A percentile compares a stretch with the other conserved stretches of the same genome.
Conservation (phyloP, 1,140 invertebrate genomes). For the Tyrophagus putrescentiae region DNA sequence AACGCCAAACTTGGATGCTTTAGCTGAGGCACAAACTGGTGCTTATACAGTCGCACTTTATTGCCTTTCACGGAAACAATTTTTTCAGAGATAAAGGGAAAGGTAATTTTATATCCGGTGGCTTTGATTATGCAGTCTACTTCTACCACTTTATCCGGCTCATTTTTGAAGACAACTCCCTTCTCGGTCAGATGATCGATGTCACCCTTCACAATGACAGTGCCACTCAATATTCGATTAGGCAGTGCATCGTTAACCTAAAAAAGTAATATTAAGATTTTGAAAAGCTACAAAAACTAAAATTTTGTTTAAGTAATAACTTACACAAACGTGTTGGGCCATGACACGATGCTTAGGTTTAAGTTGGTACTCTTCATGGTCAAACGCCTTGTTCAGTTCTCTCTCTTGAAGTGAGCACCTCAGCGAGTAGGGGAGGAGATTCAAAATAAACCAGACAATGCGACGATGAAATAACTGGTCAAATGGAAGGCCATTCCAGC, state of each 20-base stretch:
- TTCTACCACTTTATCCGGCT: conserved; percentile 21
- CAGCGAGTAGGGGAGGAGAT: not conserved
- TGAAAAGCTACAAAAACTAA: no score
- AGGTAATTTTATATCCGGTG: conserved; percentile 35
- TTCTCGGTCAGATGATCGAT: conserved; percentile 32
- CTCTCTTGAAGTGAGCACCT: not conserved
- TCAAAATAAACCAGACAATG: not conserved
- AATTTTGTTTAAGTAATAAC: no score
- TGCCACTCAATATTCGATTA: conserved; percentile 37
- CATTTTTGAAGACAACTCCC: conserved; percentile 32
- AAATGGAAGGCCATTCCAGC: conserved; percentile 30
- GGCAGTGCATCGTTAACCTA: conserved; percentile 42
- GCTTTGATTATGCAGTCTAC: conserved; percentile 34
- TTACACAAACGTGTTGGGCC: conserved; percentile 37
- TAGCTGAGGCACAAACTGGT: not conserved
- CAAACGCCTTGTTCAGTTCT: conserved; percentile 31
- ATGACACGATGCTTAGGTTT: conserved; percentile 35
- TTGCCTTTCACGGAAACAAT: conserved; percentile 23
- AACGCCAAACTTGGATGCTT: conserved; percentile 33
- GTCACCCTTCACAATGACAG: conserved; percentile 35
- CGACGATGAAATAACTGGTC: conserved; percentile 25
- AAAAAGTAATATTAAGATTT: no score
- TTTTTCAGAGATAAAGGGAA: conserved; percentile 32
- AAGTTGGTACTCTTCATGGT: conserved; percentile 38
- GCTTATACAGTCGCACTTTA: conserved; percentile 22